Evolutionary conservation across 2,888 invertebrate genomes (phyloP).

Genomic region (Metallyticus violacea): DNA sequence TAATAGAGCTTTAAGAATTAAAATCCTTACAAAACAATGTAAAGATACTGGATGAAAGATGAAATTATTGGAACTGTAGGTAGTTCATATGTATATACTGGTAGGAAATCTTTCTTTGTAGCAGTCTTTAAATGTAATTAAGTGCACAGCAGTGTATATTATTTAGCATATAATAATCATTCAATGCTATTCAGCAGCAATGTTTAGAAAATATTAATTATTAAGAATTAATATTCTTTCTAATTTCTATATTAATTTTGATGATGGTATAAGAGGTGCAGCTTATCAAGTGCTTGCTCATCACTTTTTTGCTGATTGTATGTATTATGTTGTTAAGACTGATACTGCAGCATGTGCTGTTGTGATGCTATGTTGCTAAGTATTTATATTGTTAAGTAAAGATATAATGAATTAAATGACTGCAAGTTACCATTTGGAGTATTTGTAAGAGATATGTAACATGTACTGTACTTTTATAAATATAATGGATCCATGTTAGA

Average conservation of each 20-base stretch:
- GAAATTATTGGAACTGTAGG: neutral
- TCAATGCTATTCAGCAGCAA: neutral
- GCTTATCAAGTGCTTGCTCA: neutral
- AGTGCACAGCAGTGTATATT: neutral
- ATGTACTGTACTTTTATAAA: neutral
- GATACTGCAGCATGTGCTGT: neutral
- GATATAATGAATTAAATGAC: neutral
- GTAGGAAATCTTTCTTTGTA: neutral
- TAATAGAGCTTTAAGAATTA: too few species aligned
- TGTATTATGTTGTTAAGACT: neutral
- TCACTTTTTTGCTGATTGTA: neutral
- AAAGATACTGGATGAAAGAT: too few species aligned
- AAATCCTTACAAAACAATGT: too few species aligned
- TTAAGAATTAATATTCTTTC: neutral
- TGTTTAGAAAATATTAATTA: neutral
- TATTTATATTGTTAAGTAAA: neutral
- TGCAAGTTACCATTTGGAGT: neutral
- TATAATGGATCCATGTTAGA: neutral
- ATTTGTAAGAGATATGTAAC: neutral
- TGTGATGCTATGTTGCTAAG: neutral
- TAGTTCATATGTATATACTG: neutral
- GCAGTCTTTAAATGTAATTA: neutral
- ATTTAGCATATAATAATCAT: neutral
- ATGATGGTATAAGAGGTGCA: too few species aligned
- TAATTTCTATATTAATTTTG: neutral